Evolutionary conservation across 2,113 vertebrate species (phyloP).

Genomic region (Cyphomyrus plagiostoma): DNA sequence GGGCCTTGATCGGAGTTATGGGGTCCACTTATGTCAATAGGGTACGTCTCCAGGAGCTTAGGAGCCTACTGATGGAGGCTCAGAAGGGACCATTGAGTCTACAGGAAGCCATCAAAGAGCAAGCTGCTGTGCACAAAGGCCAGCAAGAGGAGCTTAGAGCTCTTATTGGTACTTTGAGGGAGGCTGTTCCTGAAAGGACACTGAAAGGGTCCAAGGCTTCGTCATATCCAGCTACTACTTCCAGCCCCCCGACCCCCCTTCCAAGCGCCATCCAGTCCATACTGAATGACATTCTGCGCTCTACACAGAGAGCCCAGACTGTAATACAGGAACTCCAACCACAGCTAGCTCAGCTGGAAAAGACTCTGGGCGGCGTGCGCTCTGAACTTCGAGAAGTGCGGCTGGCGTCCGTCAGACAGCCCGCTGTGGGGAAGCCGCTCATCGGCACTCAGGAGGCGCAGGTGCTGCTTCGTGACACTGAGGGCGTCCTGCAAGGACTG

Average conservation of each 20-base stretch:
- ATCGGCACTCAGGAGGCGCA: conserved; percentile 42
- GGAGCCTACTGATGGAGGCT: conserved; percentile 80
- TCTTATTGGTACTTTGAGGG: conserved; percentile 66
- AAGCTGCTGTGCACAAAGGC: conserved; percentile 70
- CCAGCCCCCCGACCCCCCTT: background rate
- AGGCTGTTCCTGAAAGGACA: conserved; percentile 46
- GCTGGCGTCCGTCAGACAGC: conserved; percentile 38
- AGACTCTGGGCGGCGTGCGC: conserved; percentile 47
- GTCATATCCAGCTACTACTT: background rate
- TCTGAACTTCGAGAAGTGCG: conserved; percentile 57
- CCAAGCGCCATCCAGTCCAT: conserved; percentile 51
- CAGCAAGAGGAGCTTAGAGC: conserved; percentile 76
- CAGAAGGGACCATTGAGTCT: conserved; percentile 87
- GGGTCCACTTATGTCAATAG: conserved; percentile 93
- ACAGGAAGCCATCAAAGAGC: conserved; percentile 83
- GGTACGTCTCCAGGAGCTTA: conserved; percentile 86
- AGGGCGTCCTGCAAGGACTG: conserved; percentile 59
- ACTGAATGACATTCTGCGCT: conserved; percentile 63
- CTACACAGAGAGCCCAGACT: conserved; percentile 59
- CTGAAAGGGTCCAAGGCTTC: conserved; percentile 10
- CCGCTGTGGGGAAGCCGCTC: conserved; percentile 28
- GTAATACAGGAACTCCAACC: conserved; percentile 58
- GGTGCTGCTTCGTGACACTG: conserved; percentile 45
- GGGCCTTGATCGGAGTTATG: conserved; percentile 87
- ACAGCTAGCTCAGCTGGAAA: conserved; percentile 59